Evolutionary conservation across 2,113 vertebrate genomes (phyloP).

Genomic region (Nannobrachium achirus): DNA sequence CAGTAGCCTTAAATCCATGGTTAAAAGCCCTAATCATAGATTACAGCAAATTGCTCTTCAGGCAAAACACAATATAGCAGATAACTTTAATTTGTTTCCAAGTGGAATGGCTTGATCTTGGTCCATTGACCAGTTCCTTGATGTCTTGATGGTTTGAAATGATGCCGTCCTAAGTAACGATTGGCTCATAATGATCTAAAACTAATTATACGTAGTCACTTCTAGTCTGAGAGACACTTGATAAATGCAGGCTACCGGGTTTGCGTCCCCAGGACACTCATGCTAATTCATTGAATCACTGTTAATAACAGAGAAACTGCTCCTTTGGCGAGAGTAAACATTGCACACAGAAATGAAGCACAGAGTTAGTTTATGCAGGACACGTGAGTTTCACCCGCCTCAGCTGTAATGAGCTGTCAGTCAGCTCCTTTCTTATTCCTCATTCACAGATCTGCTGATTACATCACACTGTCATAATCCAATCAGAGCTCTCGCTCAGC

Average conservation of each 20-base stretch:
- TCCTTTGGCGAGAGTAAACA: too few relatives aligned
- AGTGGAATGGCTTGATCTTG: conserved; percentile 47
- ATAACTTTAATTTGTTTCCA: conserved; percentile 50
- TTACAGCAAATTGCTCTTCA: conserved; percentile 7
- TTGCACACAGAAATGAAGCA: too few relatives aligned
- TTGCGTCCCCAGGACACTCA: background rate
- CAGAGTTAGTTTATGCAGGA: too few relatives aligned
- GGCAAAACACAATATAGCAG: conserved; percentile 18
- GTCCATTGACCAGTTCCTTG: conserved; percentile 49
- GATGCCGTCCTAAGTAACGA: conserved; percentile 55
- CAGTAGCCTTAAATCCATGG: background rate
- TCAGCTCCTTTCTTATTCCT: too few relatives aligned
- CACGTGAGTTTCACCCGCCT: too few relatives aligned
- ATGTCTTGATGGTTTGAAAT: conserved; percentile 49
- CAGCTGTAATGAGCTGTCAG: too few relatives aligned
- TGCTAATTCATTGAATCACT: background rate
- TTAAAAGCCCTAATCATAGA: conserved; percentile 4
- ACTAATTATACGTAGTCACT: conserved; percentile 22
- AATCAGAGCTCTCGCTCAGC: too few relatives aligned
- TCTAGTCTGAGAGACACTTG: background rate
- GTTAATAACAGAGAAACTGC: background rate
- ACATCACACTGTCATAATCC: too few relatives aligned
- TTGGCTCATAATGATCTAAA: conserved; percentile 39
- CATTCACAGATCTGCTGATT: too few relatives aligned
- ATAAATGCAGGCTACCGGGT: background rate